Base-by-base conservation (phyloP, 2,888 invertebrate genomes). In the Epistrophe grossulariae region DNA sequence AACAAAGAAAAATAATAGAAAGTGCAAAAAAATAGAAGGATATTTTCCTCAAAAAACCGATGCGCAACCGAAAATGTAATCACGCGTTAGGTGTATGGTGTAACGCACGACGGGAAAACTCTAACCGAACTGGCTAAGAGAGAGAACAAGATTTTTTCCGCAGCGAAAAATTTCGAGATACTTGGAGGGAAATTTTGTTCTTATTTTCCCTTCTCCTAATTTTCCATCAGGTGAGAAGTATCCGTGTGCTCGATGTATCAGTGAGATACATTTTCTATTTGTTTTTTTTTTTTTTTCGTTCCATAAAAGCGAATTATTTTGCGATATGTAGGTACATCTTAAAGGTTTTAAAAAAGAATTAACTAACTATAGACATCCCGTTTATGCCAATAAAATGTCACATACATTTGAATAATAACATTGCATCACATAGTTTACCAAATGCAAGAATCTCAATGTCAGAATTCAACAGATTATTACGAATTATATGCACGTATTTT, bases 21-120 rank as follows among this genome's bases (percentile, higher is more conserved):
- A 50, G 48, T 71, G 43, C 48, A 72, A 62, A 31, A 74, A 31
- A 52, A 62, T 28, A 35, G 17, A 52, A 55, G 40, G 40, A 64
- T 43, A 52, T 78, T 77, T 79, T 83, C 79, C 83, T 83, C 38
- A 87, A 83, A 87, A 87, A 87, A 87, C 87, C 83, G 87, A 87
- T 87, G 83, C 83, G 83, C 87, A 83, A 87, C 87, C 79, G 83
- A 83, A 83, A 83, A 83, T 76, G 28, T 83, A 87, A 87, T 64
- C 87, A 83, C 79, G 79, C 83, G 79, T 50, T 76, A 71, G 52
- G 60, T 83, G 55, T 79, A 64, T 72, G 66, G 74, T 83, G 87
- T 87, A 87, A 87, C 87, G 87, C 79, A 87, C 79, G 76, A 79
- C 87, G 83, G 82, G 79, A 87, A 76, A 83, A 83, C 87, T 87